phyloP scores from a whole-genome alignment of 2,113 vertebrate genomes.

The Chrysochloris asiatica region DNA sequence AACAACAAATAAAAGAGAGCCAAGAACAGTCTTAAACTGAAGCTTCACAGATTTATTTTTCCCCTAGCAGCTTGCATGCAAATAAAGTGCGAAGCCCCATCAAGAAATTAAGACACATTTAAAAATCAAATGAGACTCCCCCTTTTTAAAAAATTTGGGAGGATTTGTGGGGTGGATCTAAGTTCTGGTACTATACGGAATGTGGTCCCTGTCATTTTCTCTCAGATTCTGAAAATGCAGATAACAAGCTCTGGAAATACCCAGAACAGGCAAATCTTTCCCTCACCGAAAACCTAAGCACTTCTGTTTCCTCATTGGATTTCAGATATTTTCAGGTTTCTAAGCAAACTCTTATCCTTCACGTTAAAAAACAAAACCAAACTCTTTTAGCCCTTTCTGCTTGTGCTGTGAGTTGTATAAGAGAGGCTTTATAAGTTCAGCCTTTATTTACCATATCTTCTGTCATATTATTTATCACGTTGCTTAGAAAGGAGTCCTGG shows the following conservation, averaged over 20 bases:
- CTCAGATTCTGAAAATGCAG: slow-evolving; percentile 21
- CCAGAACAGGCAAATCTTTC: neutral
- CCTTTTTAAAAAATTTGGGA: slow-evolving; percentile 25
- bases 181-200: neutral
- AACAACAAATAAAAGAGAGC: neutral
- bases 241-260: neutral
- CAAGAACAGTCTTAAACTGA: neutral
- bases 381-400: slow-evolving; percentile 26
- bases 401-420: slow-evolving; percentile 33
- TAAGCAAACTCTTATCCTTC: slow-evolving; percentile 61
- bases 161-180: neutral
- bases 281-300: neutral
- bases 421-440: slow-evolving; percentile 54
- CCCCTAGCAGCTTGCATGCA: neutral
- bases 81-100: neutral
- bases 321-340: slow-evolving; percentile 59
- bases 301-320: neutral
- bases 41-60: neutral
- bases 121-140: slow-evolving; percentile 62
- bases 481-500: slow-evolving; percentile 43
- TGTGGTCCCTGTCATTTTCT: neutral
- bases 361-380: slow-evolving; percentile 56
- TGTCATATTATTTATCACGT: slow-evolving; percentile 53
- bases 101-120: slow-evolving; percentile 56
- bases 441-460: neutral